Base-by-base conservation (phyloP, 92 coral and sea anemone species). In the Diadumene lineata region DNA sequence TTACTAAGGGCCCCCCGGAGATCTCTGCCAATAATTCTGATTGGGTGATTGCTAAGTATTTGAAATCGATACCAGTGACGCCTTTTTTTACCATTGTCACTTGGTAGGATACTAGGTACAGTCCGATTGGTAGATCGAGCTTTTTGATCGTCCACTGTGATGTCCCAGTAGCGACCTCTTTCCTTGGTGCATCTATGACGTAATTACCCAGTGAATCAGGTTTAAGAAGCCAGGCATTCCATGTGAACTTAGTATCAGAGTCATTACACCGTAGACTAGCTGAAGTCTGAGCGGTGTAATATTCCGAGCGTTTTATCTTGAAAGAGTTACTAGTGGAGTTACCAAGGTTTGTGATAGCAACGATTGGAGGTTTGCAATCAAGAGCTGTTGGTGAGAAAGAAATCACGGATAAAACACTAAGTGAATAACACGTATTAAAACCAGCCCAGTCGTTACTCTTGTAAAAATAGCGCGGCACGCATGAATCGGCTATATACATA, bases 141-240 rank as follows among this genome's bases (percentile, higher is more conserved):
- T 75, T 74, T 43, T 51, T 75, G 21, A 87, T 60, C 26, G 87
- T 91, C 97, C 87, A 87, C 66, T 91, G 86, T 8, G 84, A 73
- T 19, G 82, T 75, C 53, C 82, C 85, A 0, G 58, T 32, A 26
- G 68, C 76, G 22, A 61, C 30, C 0, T 43, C 60, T 60, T 7
- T 57, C 56, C 16, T 31, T 17, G 23, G 17, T 24, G 62, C 19
- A 53, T 21, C 58, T 15, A 43, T 21, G 65, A 34, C 13, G 53
- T 43, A 22, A 50, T 31, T 18, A 70, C 76, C 9, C 27, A 22
- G 0, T 29, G 21, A 25, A 25, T 15, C 25, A 10, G 1, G 2
- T 1, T 22, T 50, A 13, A 77, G 66, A 11, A 60, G 73, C 66
- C 75, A 56, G 26, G 86, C 85, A 43, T 16, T 60, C 96, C 96